Base-by-base conservation (phyloP, 2,797 vertebrate species). In the Danio albolineatus region DNA sequence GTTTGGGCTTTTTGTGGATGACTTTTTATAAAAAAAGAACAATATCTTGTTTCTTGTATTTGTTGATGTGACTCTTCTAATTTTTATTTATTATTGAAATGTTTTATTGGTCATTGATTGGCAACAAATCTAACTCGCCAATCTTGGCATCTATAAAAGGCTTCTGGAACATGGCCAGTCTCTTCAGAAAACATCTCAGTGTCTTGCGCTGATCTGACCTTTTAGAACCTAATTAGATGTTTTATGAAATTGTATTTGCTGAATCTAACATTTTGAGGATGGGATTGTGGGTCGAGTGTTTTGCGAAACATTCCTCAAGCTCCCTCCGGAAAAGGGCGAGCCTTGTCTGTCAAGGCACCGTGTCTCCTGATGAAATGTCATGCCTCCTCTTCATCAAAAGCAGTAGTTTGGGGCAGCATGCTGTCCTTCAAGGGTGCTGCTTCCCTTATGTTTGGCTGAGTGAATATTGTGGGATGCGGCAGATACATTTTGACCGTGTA, bases 201-300 rank as follows among this genome's bases (percentile, higher is more conserved):
- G 78, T 84, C 75, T 78, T 81, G 77, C 67, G 69, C 49, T 66
- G 59, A 17, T 53, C 62, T 84, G 82, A 87, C 83, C 80, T 83
- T 77, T 85, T 84, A 61, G 81, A 75, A 76, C 69, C 75, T 80
- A 86, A 86, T 85, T 82, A 78, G 73, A 75, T 69, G 76, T 83
- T 74, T 84, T 84, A 77, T 76, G 57, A 49, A 78, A 79, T 78
- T 81, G 36, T 74, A 69, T 85, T 84, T 69, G 78, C 78, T 80
- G 78, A 80, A 79, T 82, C 78, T 84, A 70, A 69, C 36, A 78
- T 75, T 78, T 53, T 76, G 17, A 79, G 69, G 72, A 51, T 36
- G 38, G 60, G 67, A 7, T 53, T 79, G 54, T 69, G 43, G 41
- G 49, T 19, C 13, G 65, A 65, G 65, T 65, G 36, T 62, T 70